These are phyloP conservation scores for Idaea aversata DNA, from an alignment of 2,888 invertebrate species.

Conservation along the genomic window DNA sequence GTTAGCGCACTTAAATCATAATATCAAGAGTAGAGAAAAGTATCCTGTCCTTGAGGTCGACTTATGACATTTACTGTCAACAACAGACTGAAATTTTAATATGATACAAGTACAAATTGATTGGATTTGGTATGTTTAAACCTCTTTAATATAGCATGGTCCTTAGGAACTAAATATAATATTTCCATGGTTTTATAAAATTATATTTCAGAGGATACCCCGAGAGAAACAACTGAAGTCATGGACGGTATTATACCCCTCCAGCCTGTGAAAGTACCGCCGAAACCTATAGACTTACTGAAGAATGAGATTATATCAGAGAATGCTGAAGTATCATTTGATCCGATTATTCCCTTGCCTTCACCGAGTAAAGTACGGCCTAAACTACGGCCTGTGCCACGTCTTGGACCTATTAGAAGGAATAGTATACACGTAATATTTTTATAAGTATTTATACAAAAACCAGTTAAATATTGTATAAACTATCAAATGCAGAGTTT, in stretches of 20 bases:
- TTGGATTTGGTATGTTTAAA: too few relatives aligned
- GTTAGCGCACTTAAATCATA: too few relatives aligned
- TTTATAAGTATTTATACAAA: not conserved
- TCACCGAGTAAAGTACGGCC: constrained; percentile 83
- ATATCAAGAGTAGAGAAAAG: too few relatives aligned
- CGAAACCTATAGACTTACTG: constrained; percentile 60
- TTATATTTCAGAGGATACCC: constrained; percentile 50
- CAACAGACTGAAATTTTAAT: too few relatives aligned
- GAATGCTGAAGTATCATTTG: constrained; percentile 70
- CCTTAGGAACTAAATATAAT: too few relatives aligned
- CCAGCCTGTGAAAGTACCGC: constrained; percentile 42
- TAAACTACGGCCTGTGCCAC: constrained; percentile 85
- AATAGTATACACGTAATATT: constrained; percentile 81
- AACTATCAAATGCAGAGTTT: too few relatives aligned
- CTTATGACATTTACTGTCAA: too few relatives aligned
- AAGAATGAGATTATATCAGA: constrained; percentile 73
- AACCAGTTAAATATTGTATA: too few relatives aligned
- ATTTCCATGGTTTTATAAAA: not conserved
- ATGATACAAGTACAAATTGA: too few relatives aligned
- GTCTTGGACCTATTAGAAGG: constrained; percentile 82
- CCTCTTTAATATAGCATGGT: too few relatives aligned
- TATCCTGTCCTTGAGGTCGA: too few relatives aligned
- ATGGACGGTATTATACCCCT: constrained; percentile 73
- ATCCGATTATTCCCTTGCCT: constrained; percentile 75
- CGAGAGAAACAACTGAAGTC: constrained; percentile 56